Evolutionary conservation across 2,888 invertebrate genomes (phyloP).

Genomic region (Apantesis nais): DNA sequence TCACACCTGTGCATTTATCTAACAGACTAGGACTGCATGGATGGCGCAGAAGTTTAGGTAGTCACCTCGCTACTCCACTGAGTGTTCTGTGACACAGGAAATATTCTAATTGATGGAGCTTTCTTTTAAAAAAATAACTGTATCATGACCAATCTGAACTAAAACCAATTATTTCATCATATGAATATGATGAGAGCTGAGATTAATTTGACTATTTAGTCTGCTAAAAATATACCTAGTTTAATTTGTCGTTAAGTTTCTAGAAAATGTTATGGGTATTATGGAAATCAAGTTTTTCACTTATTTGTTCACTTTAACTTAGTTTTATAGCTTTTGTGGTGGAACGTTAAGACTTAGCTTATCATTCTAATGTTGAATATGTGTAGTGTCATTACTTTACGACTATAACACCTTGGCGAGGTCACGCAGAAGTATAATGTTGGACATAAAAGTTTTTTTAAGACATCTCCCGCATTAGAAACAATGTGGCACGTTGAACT

Average conservation of each 20-base stretch:
- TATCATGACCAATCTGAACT: too few species aligned
- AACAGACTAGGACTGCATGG: too few species aligned
- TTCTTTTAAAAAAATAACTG: too few species aligned
- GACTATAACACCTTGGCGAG: not conserved
- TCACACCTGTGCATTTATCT: too few species aligned
- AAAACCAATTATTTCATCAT: too few species aligned
- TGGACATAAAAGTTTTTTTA: not conserved
- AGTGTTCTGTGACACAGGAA: too few species aligned
- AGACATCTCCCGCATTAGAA: too few species aligned
- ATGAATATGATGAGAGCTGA: not conserved
- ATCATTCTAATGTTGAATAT: not conserved
- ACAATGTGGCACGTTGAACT: too few species aligned
- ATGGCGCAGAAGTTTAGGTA: too few species aligned
- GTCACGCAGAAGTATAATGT: not conserved
- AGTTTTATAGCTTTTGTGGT: not conserved
- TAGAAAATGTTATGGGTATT: not conserved
- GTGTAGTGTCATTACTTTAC: not conserved
- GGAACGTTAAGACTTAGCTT: not conserved
- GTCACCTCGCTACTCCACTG: too few species aligned
- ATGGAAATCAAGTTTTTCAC: not conserved
- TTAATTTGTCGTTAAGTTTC: not conserved
- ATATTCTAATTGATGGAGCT: too few species aligned
- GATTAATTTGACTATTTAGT: not conserved
- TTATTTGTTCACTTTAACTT: not conserved
- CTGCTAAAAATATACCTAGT: not conserved